Conservation (phyloP, 2,113 vertebrate genomes). For the Brachyhypopomus occidentalis region DNA sequence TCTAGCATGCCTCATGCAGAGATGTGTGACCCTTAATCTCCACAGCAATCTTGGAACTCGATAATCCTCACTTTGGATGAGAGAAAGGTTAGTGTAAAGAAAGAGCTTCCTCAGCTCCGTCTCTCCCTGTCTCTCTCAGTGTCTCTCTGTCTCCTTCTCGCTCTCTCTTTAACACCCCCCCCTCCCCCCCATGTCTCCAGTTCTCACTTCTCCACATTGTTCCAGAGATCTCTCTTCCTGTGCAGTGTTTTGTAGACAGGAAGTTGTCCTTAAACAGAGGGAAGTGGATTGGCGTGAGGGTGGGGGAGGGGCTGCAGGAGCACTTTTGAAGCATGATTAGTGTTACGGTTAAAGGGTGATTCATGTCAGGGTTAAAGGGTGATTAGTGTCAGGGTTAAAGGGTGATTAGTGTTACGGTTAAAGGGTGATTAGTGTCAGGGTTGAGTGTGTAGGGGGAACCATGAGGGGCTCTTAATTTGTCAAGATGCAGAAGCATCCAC, state of each 20-base stretch:
- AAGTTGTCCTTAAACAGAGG: constrained; percentile 50
- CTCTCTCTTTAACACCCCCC: background rate
- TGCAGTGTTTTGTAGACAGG: constrained; percentile 54
- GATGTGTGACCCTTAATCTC: background rate
- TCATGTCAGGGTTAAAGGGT: too few relatives aligned
- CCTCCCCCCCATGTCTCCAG: background rate
- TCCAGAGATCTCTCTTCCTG: constrained; percentile 47
- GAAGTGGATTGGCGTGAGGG: constrained; percentile 13
- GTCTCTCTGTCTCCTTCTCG: background rate
- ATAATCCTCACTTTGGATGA: constrained; percentile 25
- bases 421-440: constrained; percentile 13
- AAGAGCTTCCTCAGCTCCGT: constrained; percentile 15
- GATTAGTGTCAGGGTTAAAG: too few relatives aligned
- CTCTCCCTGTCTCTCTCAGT: background rate
- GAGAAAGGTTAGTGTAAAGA: constrained; percentile 17
- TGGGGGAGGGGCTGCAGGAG: background rate
- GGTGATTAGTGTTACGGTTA: too few relatives aligned
- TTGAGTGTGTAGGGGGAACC: background rate
- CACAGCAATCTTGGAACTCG: background rate
- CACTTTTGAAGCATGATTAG: background rate
- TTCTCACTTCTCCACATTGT: constrained; percentile 54
- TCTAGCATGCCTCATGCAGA: background rate
- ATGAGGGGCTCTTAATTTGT: background rate
- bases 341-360: too few relatives aligned
- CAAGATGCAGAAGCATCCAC: background rate